Evolutionary conservation across 2,888 invertebrate genomes (phyloP), one percentile per base, ranked within the genome.

Genomic region (Zaprionus obscuricornis): DNA sequence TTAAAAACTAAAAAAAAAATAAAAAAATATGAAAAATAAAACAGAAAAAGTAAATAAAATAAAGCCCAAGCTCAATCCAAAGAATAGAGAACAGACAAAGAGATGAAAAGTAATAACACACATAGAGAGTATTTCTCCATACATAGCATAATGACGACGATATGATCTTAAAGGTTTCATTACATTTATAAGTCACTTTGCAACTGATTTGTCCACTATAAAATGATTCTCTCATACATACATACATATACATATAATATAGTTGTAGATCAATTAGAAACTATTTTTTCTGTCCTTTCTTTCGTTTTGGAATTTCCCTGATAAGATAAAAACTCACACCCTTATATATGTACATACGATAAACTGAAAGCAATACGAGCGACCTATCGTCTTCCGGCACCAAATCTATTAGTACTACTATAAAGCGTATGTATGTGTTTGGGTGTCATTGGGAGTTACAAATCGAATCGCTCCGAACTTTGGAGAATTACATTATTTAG

Each of bases 101-200:
- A 17, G 29, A 11, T 11, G 3, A 13, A 6, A 18, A 13, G 24
- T 29, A 17, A 22, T 22, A 13, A 26, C n/a, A 13, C 29, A 29
- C 11, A 17, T 51, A 45, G n/a, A n/a, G n/a, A n/a, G n/a, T n/a
- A n/a, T n/a, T n/a, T n/a, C n/a, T n/a, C n/a, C n/a, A n/a, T n/a
- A n/a, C n/a, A n/a, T n/a, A n/a, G n/a, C n/a, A 6, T 14, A 16
- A 14, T 40, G 26, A 60, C 50, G 11, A 18, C 18, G 31, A 34
- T 36, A 57, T 46, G n/a, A 13, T 64, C 33, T 46, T 56, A 63
- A 60, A 63, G 77, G 77, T 77, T 77, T 77, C 77, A 77, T 77
- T 59, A 82, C 17, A 64, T 39, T 78, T 82, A n/a, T n/a, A 77
- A 72, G 82, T 66, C 69, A 49, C 65, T 43, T 24, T 59, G 37